These are phyloP conservation scores for Orthonyx spaldingii DNA, from an alignment of 2,113 vertebrate species.

Conservation along the genomic window DNA sequence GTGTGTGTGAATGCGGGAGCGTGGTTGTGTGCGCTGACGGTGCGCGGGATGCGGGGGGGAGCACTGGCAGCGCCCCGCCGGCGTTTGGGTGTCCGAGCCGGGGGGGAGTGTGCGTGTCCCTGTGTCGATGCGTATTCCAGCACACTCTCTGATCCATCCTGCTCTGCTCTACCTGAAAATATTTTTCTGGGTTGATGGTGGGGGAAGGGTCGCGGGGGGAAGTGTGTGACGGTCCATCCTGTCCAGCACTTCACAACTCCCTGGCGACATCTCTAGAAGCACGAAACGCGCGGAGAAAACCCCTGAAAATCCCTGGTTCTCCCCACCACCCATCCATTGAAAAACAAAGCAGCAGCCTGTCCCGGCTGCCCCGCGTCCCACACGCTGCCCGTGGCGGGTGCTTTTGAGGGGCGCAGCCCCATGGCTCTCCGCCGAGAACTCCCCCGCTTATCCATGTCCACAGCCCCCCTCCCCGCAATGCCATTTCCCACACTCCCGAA, in stretches of 20 bases:
- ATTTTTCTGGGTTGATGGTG: background rate
- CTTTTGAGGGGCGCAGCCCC: background rate
- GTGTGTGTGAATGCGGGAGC: conserved; percentile 44
- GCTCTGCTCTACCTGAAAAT: background rate
- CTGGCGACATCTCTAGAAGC: background rate
- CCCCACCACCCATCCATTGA: background rate
- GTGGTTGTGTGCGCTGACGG: conserved; percentile 1
- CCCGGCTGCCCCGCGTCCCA: background rate
- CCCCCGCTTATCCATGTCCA: background rate
- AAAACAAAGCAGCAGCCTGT: background rate
- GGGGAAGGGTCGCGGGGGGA: background rate
- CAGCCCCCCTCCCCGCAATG: background rate
- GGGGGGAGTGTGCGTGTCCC: background rate
- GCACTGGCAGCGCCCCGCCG: background rate
- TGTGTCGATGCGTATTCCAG: background rate
- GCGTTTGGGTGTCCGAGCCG: background rate
- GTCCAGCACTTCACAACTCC: background rate
- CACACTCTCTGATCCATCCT: background rate
- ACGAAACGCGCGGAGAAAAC: background rate
- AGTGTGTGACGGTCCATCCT: background rate
- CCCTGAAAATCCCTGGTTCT: background rate
- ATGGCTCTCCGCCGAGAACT: background rate
- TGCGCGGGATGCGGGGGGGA: background rate
- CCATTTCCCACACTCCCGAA: conserved; percentile 43
- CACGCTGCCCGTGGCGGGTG: background rate